Evolutionary conservation across 2,113 vertebrate genomes (phyloP).

Genomic region (Nansenia antarctica): DNA sequence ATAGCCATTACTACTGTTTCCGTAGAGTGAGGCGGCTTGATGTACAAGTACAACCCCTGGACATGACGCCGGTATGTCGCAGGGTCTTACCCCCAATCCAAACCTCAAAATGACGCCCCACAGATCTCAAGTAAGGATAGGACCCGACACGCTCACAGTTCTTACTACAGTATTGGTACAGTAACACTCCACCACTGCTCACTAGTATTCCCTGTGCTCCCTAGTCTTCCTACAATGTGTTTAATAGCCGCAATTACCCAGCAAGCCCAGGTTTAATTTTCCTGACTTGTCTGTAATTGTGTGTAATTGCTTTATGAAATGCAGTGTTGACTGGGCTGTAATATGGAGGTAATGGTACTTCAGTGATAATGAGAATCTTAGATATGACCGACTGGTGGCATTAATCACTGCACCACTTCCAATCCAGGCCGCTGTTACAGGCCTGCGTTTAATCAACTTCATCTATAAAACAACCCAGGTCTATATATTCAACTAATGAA

Average conservation of each 20-base stretch:
- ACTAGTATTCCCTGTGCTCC: not conserved
- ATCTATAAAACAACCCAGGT: constrained; percentile 59
- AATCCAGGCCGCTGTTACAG: constrained; percentile 38
- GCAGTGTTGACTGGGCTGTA: constrained; percentile 33
- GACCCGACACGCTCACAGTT: no score
- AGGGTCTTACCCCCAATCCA: no score
- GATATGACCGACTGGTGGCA: constrained; percentile 27
- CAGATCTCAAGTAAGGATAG: no score
- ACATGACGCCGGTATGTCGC: no score
- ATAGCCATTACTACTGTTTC: no score
- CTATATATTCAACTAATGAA: constrained; percentile 52
- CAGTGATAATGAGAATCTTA: constrained; percentile 23
- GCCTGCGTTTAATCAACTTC: constrained; percentile 52
- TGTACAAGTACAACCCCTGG: no score
- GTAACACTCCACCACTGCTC: not conserved
- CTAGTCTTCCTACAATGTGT: not conserved
- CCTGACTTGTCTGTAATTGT: constrained; percentile 13
- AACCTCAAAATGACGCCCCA: no score
- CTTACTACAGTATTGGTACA: no score
- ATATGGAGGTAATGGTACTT: constrained; percentile 16
- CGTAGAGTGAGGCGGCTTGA: no score
- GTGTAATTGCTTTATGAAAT: constrained; percentile 29
- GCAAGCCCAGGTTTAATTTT: constrained; percentile 11
- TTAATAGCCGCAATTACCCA: not conserved
- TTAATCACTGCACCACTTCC: constrained; percentile 53